Base-by-base conservation (phyloP, 2,888 invertebrate species). In the Antheraea assamensis region DNA sequence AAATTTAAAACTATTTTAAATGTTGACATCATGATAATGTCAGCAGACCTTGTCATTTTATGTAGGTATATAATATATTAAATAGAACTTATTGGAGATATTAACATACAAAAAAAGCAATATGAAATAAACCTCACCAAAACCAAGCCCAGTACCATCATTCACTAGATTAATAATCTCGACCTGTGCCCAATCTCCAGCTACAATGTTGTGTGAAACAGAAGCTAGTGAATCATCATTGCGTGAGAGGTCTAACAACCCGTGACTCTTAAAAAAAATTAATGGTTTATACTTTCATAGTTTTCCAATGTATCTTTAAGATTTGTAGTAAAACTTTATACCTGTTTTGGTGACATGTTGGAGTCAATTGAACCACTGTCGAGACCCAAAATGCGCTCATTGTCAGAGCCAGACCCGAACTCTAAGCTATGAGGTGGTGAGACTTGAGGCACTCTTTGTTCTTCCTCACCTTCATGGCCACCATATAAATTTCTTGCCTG, bases 141-240 rank as follows among this genome's bases (percentile, higher is more conserved):
- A 99, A 61, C 99, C 99, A 81, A 99, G 96, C 49, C 99, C 99
- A 75, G 98, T 98, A 76, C 99, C 99, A 96, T 99, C 99, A 92
- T 99, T 99, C 70, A 99, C 97, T 78, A 99, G 95, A 89, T 99
- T 99, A 83, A 99, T 98, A 75, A 99, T 98, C 95, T 99, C 99
- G 82, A 99, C 98, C 94, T 99, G 98, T 30, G 98, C 98, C 97
- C 98, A 99, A 92, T 99, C 99, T 75, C 98, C 98, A 70, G 95
- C 96, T 75, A 98, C 92, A 76, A 94, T 93, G 78, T 91, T 93
- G 76, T 92, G 86, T 19, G 91, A 92, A 4, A 85, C 85, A 64
- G 92, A 91, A 21, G 88, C 89, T 64, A 94, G 78, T 71, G 95
- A 93, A 78, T 95, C 95, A 85, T 95, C 96, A 87, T 88, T 90